Conservation (phyloP, 2,797 vertebrate genomes). For the Xiphorhynchus erythropygius region DNA sequence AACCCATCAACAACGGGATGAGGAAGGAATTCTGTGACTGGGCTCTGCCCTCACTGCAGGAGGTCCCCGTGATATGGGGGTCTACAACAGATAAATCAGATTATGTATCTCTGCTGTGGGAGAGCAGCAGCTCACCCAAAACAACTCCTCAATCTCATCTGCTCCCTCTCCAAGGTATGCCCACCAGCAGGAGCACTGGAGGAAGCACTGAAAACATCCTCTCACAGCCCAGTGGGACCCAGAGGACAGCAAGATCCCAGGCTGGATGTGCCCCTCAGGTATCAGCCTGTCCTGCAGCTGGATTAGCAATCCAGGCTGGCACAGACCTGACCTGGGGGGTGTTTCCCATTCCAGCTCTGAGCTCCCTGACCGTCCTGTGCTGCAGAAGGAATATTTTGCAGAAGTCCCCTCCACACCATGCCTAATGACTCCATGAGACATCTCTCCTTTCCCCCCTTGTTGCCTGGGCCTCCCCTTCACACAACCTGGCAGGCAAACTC, state of each 20-base stretch:
- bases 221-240: neutral
- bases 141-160: neutral
- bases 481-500: neutral
- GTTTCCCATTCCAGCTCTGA: neutral
- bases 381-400: neutral
- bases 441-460: neutral
- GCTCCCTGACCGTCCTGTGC: neutral
- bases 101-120: neutral
- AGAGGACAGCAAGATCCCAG: neutral
- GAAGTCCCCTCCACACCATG: neutral
- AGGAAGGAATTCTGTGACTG: neutral
- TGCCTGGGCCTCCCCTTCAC: neutral
- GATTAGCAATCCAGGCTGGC: neutral
- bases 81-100: neutral
- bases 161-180: neutral
- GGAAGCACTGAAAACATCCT: neutral
- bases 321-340: neutral
- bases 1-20: fast-evolving
- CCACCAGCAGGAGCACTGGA: fast-evolving
- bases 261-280: neutral
- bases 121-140: neutral
- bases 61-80: fast-evolving
- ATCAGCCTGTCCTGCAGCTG: neutral
- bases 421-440: neutral
- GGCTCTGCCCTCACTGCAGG: neutral